Base-by-base conservation (phyloP, 2,888 invertebrate species). In the Hylaea fasciaria region DNA sequence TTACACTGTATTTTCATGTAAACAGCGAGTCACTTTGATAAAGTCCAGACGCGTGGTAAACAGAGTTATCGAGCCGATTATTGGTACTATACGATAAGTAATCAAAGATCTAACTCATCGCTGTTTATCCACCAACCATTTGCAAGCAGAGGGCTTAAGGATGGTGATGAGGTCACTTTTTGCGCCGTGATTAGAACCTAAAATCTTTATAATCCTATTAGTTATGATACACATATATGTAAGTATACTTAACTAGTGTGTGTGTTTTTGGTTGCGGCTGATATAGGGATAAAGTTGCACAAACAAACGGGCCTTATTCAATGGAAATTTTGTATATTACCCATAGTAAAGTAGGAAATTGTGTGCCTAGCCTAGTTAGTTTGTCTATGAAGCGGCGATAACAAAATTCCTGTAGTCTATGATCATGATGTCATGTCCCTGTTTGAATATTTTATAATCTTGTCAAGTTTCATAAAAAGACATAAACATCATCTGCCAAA, bases 401-500 rank as follows among this genome's bases (percentile, higher is more conserved):
- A 7, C 10, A 35, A 35, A 35, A 32, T 32, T 4, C 32, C 32
- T 22, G 22, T 22, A 22, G 5, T 32, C 32, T 65, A 43, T 65
- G 51, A 22, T 50, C 32, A 62, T 62, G 55, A 61, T 69, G 72
- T 71, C 65, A 72, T 77, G 78, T 77, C 75, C 80, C 70, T 76
- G 67, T 82, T 82, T 83, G 67, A 78, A 82, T 82, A 80, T 75
- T 70, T 78, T 81, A 80, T 70, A 70, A 76, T 71, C 69, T 78
- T 82, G 80, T 78, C 83, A 85, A 71, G 68, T 78, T 79, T 81
- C 70, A 60, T 74, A 70, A 73, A 76, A 77, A 77, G 76, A 78
- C 75, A 80, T 73, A 79, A 80, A 78, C 73, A 77, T 73, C 77
- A 80, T 69, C 73, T 85, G 83, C 77, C 84, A 83, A 86, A 89